A percentile compares a stretch with the other conserved stretches of the same genome.
Conservation (phyloP, 2,888 invertebrate species). For the Pterobdella sp. region DNA sequence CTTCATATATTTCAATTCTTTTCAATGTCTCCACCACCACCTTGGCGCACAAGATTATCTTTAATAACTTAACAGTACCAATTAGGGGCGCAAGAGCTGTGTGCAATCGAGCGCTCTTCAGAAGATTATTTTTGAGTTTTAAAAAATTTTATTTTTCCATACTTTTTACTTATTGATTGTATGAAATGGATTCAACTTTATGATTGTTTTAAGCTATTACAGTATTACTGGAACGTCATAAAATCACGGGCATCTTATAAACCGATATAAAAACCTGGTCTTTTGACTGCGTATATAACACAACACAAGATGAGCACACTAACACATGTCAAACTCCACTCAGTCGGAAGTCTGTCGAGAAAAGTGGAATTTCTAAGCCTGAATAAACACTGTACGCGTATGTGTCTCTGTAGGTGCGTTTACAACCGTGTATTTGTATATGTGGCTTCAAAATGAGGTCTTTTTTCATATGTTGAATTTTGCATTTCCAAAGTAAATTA, state of each 20-base stretch:
- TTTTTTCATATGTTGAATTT: too few relatives aligned
- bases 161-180: neutral
- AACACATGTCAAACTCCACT: neutral
- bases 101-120: neutral
- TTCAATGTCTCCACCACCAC: too few relatives aligned
- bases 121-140: neutral
- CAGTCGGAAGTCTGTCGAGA: constrained; percentile 1
- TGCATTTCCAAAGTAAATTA: too few relatives aligned
- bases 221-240: neutral
- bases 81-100: neutral
- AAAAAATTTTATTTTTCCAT: neutral
- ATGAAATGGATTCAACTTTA: neutral
- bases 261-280: neutral
- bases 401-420: constrained; percentile 8
- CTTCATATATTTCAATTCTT: too few relatives aligned
- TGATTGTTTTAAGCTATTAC: neutral
- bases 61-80: neutral
- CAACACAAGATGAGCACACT: neutral
- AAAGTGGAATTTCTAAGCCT: constrained; percentile 1
- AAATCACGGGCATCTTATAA: neutral
- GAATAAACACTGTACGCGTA: neutral
- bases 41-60: too few relatives aligned
- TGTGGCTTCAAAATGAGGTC: neutral
- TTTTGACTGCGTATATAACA: neutral
- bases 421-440: neutral